Conservation (phyloP, 2,797 vertebrate genomes). For the Poecilia velifera region DNA sequence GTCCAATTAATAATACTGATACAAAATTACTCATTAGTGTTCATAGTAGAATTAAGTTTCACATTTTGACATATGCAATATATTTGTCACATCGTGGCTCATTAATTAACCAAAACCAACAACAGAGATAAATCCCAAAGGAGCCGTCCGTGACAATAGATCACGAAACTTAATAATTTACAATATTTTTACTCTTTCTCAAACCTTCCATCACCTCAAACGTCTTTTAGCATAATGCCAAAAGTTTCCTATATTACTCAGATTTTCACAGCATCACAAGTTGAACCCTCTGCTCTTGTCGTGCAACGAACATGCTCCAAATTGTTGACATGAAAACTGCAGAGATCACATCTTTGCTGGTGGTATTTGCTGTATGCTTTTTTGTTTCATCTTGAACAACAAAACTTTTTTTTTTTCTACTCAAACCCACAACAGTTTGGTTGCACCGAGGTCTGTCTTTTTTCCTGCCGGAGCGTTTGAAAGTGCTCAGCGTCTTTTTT, state of each 20-base stretch:
- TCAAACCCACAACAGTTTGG: background rate
- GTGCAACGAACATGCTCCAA: constrained; percentile 15
- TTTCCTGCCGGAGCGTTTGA: background rate
- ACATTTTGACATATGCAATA: background rate
- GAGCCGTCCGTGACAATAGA: background rate
- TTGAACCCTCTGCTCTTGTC: constrained; percentile 16
- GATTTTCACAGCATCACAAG: constrained; percentile 17
- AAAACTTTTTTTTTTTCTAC: background rate
- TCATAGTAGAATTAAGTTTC: background rate
- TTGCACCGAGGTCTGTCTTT: background rate
- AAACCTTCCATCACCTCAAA: background rate
- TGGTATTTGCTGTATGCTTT: constrained; percentile 11
- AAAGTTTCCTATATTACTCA: constrained; percentile 13
- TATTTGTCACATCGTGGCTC: background rate
- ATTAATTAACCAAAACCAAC: background rate
- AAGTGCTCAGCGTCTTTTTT: background rate
- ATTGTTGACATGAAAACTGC: constrained; percentile 19
- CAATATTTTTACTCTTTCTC: background rate
- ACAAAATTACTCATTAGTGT: background rate
- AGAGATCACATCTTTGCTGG: background rate
- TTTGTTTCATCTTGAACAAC: constrained; percentile 43
- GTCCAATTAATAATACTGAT: background rate
- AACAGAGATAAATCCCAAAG: background rate
- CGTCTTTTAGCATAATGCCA: background rate
- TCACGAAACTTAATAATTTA: background rate